Evolutionary conservation across 2,888 invertebrate genomes (phyloP).

Genomic region (Metellina segmentata): DNA sequence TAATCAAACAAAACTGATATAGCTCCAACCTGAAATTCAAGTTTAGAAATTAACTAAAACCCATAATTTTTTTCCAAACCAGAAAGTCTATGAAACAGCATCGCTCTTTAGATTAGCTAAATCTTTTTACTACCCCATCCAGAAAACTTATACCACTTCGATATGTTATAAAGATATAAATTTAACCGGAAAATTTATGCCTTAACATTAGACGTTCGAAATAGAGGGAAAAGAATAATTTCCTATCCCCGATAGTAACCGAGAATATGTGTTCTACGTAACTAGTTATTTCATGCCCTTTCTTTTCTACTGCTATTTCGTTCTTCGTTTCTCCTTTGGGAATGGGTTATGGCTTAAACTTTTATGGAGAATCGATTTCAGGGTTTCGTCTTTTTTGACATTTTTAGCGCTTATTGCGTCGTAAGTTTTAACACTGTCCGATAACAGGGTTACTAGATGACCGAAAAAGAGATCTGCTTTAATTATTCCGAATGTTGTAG

Average conservation of each 20-base stretch:
- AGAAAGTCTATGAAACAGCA: no score
- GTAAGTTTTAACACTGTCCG: conserved; percentile 36
- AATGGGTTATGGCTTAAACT: conserved; percentile 34
- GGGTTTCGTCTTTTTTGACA: conserved; percentile 38
- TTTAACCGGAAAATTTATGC: conserved; percentile 47
- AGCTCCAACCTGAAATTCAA: no score
- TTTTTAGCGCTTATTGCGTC: conserved; percentile 45
- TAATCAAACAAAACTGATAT: no score
- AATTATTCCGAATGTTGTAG: conserved; percentile 12
- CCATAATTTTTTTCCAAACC: no score
- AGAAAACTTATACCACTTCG: conserved; percentile 5
- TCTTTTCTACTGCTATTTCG: conserved; percentile 5
- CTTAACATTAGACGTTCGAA: conserved; percentile 6
- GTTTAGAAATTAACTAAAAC: no score
- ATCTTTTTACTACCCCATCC: no score
- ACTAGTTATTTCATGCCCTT: background rate
- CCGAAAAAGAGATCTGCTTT: conserved; percentile 4
- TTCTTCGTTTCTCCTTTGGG: conserved; percentile 3
- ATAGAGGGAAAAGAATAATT: conserved; percentile 1
- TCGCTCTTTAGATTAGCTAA: no score
- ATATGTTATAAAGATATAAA: conserved; percentile 29
- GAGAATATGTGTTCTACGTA: background rate
- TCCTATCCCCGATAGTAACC: background rate
- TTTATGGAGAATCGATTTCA: conserved; percentile 66
- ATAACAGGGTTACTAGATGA: conserved; percentile 1